Evolutionary conservation across 2,888 invertebrate genomes (phyloP).

Genomic region (Eupithecia tripunctaria): DNA sequence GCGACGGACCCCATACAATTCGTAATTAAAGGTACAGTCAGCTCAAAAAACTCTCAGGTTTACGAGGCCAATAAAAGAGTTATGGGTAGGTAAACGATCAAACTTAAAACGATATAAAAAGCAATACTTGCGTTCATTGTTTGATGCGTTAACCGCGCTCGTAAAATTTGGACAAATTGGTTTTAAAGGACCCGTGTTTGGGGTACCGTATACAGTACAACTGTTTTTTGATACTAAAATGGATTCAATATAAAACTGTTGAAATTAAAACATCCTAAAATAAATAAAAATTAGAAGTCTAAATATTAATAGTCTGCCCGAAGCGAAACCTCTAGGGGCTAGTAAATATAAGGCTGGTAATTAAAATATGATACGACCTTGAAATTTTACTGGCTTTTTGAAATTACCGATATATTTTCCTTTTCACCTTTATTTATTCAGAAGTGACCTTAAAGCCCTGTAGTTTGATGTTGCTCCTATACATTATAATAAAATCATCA

Average conservation of each 20-base stretch:
- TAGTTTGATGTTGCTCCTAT: neutral
- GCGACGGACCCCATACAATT: conserved; percentile 53
- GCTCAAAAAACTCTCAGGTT: conserved; percentile 49
- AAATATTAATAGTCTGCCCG: neutral
- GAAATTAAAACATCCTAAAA: neutral
- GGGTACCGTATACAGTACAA: conserved; percentile 6
- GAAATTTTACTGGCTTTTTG: neutral
- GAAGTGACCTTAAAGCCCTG: neutral
- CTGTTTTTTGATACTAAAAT: neutral
- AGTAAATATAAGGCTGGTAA: neutral
- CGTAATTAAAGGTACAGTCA: conserved; percentile 57
- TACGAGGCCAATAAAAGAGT: conserved; percentile 55
- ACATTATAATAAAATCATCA: neutral
- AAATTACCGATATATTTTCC: neutral
- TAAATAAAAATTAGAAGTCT: neutral
- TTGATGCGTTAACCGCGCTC: conserved; percentile 71
- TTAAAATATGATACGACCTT: neutral
- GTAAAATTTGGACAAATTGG: conserved; percentile 78
- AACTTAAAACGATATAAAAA: conserved; percentile 71
- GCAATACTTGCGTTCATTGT: conserved; percentile 74
- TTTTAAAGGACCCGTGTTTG: conserved; percentile 64
- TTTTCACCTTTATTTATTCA: neutral
- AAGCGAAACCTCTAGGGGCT: neutral
- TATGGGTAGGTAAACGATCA: conserved; percentile 74
- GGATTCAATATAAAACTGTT: neutral